Percentiles rank a stretch among this genome's conserved stretches.
These are phyloP conservation scores for Cryptomyrus ogoouensis DNA, from an alignment of 2,113 vertebrate genomes.

Conservation along the genomic window DNA sequence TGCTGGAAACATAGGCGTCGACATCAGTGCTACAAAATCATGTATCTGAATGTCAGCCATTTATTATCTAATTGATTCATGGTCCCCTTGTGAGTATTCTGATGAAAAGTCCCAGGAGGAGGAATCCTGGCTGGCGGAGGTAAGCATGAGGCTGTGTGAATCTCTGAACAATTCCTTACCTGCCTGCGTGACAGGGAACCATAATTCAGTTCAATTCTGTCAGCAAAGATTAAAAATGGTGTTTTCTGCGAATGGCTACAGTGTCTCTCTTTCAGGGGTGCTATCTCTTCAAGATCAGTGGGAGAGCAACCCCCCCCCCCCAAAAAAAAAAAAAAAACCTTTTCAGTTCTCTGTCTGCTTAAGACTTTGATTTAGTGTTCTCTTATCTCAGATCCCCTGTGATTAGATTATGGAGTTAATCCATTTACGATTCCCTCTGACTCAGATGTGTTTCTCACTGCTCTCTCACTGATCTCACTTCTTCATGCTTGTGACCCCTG, in stretches of 20 bases:
- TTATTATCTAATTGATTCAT: not conserved
- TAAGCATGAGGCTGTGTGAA: not conserved
- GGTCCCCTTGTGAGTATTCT: not conserved
- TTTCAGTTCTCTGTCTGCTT: conserved; percentile 29
- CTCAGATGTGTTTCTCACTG: conserved; percentile 30
- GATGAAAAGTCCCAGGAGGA: not conserved
- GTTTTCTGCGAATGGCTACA: conserved; percentile 3
- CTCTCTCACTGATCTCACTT: conserved; percentile 8
- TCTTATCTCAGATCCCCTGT: conserved; percentile 34
- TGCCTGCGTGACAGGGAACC: not conserved
- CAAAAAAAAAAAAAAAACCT: conserved; percentile 7
- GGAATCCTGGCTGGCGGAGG: not conserved
- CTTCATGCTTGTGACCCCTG: conserved; percentile 19
- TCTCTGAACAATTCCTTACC: not conserved
- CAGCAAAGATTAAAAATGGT: conserved; percentile 4
- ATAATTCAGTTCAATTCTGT: not conserved
- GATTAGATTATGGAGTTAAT: conserved; percentile 40
- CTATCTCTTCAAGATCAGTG: conserved; percentile 27
- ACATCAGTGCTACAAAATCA: not conserved
- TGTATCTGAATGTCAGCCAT: not conserved
- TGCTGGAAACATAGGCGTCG: not conserved
- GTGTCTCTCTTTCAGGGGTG: conserved; percentile 9
- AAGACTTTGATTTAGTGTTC: conserved; percentile 30
- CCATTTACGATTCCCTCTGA: conserved; percentile 30
- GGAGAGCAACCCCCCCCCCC: conserved; percentile 17